Evolutionary conservation across 2,113 vertebrate genomes (phyloP).

Genomic region (Ammodytes dubius): DNA sequence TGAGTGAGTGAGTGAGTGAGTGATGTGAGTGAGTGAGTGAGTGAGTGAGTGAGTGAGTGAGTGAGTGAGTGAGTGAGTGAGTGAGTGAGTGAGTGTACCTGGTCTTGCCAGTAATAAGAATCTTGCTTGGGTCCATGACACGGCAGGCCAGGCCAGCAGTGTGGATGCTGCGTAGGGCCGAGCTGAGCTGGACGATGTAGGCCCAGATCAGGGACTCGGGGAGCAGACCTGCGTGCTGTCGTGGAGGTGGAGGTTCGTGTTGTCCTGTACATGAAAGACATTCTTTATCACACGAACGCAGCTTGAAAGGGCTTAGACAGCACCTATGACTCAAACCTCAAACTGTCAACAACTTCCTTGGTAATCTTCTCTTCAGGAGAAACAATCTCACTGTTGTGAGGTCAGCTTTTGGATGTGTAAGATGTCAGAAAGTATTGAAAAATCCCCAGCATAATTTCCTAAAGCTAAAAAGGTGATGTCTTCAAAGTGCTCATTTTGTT

Average conservation of each 20-base stretch:
- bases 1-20: too few relatives aligned
- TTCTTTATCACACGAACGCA: conserved; percentile 21
- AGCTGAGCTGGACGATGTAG: conserved; percentile 98
- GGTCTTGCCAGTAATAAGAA: conserved; percentile 98
- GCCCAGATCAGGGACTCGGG: conserved; percentile 99
- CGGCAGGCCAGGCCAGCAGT: conserved; percentile 97
- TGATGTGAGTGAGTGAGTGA: too few relatives aligned
- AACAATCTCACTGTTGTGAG: background rate
- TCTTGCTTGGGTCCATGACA: conserved; percentile 99
- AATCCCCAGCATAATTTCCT: background rate
- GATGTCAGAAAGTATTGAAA: background rate
- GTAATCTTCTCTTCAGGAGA: background rate
- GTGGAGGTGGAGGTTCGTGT: conserved; percentile 94
- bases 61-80: too few relatives aligned
- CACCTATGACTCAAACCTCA: conserved; percentile 24
- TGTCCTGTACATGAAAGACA: conserved; percentile 85
- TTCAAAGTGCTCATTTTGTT: background rate
- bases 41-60: too few relatives aligned
- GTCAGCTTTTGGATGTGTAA: background rate
- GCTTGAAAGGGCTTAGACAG: background rate
- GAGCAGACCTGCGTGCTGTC: conserved; percentile 96
- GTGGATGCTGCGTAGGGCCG: conserved; percentile 95
- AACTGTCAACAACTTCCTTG: conserved; percentile 33
- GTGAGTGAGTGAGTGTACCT: conserved; percentile 80
- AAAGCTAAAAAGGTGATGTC: background rate